Evolutionary conservation across 2,113 vertebrate genomes (phyloP).

Genomic region (Antechinus flavipes): DNA sequence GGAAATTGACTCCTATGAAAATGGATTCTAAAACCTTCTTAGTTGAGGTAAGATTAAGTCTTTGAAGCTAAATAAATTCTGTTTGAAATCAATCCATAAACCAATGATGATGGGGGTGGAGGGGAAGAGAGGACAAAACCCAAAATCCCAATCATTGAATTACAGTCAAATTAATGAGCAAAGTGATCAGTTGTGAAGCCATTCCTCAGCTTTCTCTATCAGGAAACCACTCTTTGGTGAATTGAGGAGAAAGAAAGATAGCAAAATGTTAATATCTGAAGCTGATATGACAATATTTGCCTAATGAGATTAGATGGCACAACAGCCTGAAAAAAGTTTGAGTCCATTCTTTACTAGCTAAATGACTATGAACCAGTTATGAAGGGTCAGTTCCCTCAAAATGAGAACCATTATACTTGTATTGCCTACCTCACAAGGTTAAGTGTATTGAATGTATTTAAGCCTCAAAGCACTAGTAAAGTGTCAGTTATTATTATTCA

Average conservation of each 20-base stretch:
- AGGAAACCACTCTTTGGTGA: background rate
- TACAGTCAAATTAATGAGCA: conserved; percentile 1
- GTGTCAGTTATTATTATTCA: background rate
- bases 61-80: conserved; percentile 32
- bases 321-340: background rate
- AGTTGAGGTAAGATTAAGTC: conserved; percentile 34
- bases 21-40: conserved; percentile 52
- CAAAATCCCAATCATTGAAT: conserved; percentile 16
- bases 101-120: background rate
- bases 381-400: background rate
- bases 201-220: background rate
- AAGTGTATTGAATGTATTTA: background rate
- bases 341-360: background rate
- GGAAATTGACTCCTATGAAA: background rate
- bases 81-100: conserved; percentile 4
- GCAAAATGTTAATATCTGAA: background rate
- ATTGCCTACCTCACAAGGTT: background rate
- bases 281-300: background rate
- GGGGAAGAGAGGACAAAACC: background rate
- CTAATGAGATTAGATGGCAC: background rate
- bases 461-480: background rate
- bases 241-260: background rate
- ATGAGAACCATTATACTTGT: background rate
- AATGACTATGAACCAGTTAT: background rate
- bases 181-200: conserved; percentile 35